Conservation (phyloP, 2,888 invertebrate species). For the Galeruca laticollis region DNA sequence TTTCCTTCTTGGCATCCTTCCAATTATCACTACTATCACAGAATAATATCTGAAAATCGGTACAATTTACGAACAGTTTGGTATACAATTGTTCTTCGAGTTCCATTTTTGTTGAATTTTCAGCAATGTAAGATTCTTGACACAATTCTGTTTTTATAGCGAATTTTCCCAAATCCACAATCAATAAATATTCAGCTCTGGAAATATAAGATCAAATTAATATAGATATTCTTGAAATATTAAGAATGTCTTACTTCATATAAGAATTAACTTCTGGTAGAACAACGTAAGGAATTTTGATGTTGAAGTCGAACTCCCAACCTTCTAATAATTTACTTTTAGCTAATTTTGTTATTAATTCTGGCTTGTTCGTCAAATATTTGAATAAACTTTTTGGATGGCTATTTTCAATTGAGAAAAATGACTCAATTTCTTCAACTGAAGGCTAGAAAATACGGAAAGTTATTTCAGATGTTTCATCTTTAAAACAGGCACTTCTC, state of each 20-base stretch:
- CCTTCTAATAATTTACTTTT: slow-evolving; percentile 57
- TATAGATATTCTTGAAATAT: slow-evolving; percentile 24
- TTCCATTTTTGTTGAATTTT: slow-evolving; percentile 86
- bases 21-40: slow-evolving; percentile 77
- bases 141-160: slow-evolving; percentile 80
- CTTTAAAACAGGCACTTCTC: too few relatives aligned
- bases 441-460: slow-evolving; percentile 51
- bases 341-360: slow-evolving; percentile 44
- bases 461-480: too few relatives aligned
- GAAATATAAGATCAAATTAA: slow-evolving; percentile 38
- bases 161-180: slow-evolving; percentile 80
- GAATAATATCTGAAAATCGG: slow-evolving; percentile 75
- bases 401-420: slow-evolving; percentile 45
- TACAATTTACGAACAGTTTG: slow-evolving; percentile 77
- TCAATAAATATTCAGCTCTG: slow-evolving; percentile 78
- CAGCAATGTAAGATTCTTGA: slow-evolving; percentile 74
- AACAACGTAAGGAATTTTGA: slow-evolving; percentile 82
- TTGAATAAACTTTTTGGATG: slow-evolving; percentile 47
- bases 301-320: slow-evolving; percentile 75
- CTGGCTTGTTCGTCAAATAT: slow-evolving; percentile 46
- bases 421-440: slow-evolving; percentile 53
- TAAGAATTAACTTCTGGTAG: slow-evolving; percentile 81
- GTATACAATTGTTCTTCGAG: slow-evolving; percentile 85
- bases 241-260: slow-evolving; percentile 71
- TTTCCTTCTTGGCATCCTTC: slow-evolving; percentile 77